Evolutionary conservation across 2,113 vertebrate genomes (phyloP).

Genomic region (Hipposideros armiger): DNA sequence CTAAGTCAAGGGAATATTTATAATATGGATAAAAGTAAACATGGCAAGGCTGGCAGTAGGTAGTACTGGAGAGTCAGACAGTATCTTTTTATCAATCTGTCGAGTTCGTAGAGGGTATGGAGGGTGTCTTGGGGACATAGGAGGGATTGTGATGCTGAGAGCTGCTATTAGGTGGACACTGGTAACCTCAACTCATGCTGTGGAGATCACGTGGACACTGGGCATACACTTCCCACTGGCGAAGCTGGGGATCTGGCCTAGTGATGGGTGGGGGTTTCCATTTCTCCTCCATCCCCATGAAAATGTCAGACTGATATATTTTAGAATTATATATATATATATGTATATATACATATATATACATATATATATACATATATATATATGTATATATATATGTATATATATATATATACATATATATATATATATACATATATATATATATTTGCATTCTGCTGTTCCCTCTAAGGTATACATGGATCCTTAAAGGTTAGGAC

Average conservation of each 20-base stretch:
- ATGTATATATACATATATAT: no score
- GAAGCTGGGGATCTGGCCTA: neutral
- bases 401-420: no score
- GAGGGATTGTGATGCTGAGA: neutral
- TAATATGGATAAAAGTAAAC: slow-evolving; percentile 12
- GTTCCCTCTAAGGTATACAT: neutral
- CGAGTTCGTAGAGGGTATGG: neutral
- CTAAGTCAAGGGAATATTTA: slow-evolving; percentile 55
- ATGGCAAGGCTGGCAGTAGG: fast-evolving
- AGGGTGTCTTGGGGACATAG: neutral
- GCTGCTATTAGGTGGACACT: neutral
- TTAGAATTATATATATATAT: neutral
- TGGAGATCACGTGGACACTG: fast-evolving
- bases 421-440: no score
- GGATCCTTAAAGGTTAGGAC: neutral
- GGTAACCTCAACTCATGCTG: fast-evolving
- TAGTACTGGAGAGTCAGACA: neutral
- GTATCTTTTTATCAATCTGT: neutral
- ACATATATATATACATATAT: no score
- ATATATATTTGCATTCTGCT: neutral
- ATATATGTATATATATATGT: no score
- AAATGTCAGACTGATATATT: neutral
- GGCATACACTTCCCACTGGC: neutral
- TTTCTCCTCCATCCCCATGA: neutral
- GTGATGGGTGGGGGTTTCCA: neutral